Percentiles rank a stretch among this genome's conserved stretches.
These are phyloP conservation scores for Epinephelus coioides DNA, from an alignment of 2,797 vertebrate genomes.

Conservation along the genomic window DNA sequence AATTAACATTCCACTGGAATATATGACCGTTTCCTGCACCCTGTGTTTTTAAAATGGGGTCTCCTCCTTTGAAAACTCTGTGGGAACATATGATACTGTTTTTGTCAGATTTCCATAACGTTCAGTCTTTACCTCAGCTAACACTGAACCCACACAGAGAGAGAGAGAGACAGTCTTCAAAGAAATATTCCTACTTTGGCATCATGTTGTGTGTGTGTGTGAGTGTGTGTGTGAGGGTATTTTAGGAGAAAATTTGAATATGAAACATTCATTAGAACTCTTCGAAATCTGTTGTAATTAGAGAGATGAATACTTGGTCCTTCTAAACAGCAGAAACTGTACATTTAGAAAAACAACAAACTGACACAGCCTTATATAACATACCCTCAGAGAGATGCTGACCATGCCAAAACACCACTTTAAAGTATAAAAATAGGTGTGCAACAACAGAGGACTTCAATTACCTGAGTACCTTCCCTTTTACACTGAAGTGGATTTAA, in stretches of 20 bases:
- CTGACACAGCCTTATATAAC: conserved; percentile 38
- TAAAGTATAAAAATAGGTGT: conserved; percentile 63
- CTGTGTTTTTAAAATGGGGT: conserved; percentile 45
- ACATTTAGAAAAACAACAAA: conserved; percentile 24
- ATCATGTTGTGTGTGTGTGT: conserved; percentile 22
- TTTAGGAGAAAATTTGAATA: conserved; percentile 28
- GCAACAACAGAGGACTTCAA: conserved; percentile 74
- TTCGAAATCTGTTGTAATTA: conserved; percentile 33
- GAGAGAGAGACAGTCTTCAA: conserved; percentile 14
- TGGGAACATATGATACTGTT: conserved; percentile 27
- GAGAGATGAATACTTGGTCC: conserved; percentile 26
- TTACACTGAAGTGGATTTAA: conserved; percentile 74
- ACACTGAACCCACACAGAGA: conserved; percentile 24
- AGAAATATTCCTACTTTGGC: conserved; percentile 45
- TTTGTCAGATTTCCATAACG: conserved; percentile 20
- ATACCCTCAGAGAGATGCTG: conserved; percentile 51
- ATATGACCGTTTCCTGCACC: conserved; percentile 29
- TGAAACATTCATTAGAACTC: conserved; percentile 69
- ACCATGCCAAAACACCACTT: conserved; percentile 59
- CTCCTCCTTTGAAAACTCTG: conserved; percentile 40
- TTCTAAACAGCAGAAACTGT: conserved; percentile 57
- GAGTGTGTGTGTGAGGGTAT: conserved; percentile 6
- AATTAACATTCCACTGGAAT: conserved; percentile 64
- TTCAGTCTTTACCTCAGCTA: conserved; percentile 19
- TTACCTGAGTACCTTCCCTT: conserved; percentile 84